These are phyloP conservation scores for Oostethus manadensis DNA, from an alignment of 2,113 vertebrate genomes.

Conservation along the genomic window DNA sequence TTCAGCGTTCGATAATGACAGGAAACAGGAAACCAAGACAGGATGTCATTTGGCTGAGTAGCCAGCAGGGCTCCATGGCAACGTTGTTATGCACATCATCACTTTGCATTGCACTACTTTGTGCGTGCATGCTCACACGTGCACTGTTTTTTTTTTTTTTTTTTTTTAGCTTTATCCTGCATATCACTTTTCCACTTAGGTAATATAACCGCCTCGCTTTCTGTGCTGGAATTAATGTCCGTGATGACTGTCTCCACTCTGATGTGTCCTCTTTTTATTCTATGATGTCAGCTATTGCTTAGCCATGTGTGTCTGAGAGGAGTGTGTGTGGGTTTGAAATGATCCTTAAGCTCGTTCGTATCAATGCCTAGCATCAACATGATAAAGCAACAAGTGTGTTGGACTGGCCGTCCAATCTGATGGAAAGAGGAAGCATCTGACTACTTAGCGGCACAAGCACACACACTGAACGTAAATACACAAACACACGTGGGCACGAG, in stretches of 20 bases:
- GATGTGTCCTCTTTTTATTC: constrained; percentile 21
- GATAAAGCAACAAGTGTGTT: neutral
- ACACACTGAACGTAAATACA: neutral
- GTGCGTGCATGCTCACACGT: constrained; percentile 15
- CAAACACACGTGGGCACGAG: constrained; percentile 11
- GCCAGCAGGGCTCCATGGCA: constrained; percentile 33
- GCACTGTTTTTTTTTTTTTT: constrained; percentile 13
- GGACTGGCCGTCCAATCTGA: constrained; percentile 19
- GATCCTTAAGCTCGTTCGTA: no score
- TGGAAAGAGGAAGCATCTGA: constrained; percentile 49
- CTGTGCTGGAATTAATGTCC: constrained; percentile 26
- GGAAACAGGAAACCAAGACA: constrained; percentile 25
- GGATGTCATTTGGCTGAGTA: constrained; percentile 44
- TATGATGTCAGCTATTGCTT: constrained; percentile 19
- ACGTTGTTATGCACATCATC: constrained; percentile 7
- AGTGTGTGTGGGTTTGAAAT: constrained; percentile 1
- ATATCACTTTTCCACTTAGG: constrained; percentile 28
- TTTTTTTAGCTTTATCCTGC: constrained; percentile 16
- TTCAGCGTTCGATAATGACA: neutral
- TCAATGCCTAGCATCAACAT: no score
- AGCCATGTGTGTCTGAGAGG: constrained; percentile 23
- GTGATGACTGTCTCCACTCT: neutral
- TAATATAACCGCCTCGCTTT: constrained; percentile 12
- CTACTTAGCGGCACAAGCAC: constrained; percentile 17
- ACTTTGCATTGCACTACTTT: constrained; percentile 38